Evolutionary conservation across 2,113 vertebrate species (phyloP), one percentile per base, ranked within the genome.

Genomic region (Pangasianodon hypophthalmus): DNA sequence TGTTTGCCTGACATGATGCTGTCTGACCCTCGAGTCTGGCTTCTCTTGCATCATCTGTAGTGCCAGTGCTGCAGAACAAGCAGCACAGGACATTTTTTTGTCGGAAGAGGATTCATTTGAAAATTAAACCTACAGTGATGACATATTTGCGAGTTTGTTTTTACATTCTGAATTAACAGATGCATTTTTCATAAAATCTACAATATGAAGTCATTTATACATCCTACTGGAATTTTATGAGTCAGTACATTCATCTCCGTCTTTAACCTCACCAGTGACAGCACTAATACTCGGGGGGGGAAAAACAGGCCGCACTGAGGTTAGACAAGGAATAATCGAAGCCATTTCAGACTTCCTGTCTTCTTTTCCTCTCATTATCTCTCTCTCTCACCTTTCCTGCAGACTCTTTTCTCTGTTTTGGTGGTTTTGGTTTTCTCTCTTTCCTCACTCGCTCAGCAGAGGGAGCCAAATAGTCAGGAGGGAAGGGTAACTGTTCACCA

Each of bases 391-490:
- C 96, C 96, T 97, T 96, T 94, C 95, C 96, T 54, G 95, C 86
- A 62, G 95, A 90, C 88, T 96, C 95, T 95, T 94, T 96, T 95
- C 94, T 97, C 94, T 94, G 95, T 96, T 96, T 96, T 91, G 94
- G 91, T 73, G 91, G 92, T 94, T 96, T 96, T 95, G 95, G 92
- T 96, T 96, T 97, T 96, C 94, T 95, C 92, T 96, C 96, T 96
- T 95, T 97, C 96, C 96, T 97, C 95, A 95, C 89, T 93, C 94
- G 95, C 90, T 96, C 96, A 95, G 96, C 95, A 92, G 95, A 94
- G 52, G 96, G 96, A 92, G 96, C 95, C 96, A 97, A 95, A 96
- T 96, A 96, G 93, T 96, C 96, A 91, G 96, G 96, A 93, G 95
- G 96, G 94, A 97, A 97, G 94, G 96, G 95, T 95, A 97, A 95